Base-by-base conservation (phyloP, 2,113 vertebrate genomes). In the Reinhardtius hippoglossoides region DNA sequence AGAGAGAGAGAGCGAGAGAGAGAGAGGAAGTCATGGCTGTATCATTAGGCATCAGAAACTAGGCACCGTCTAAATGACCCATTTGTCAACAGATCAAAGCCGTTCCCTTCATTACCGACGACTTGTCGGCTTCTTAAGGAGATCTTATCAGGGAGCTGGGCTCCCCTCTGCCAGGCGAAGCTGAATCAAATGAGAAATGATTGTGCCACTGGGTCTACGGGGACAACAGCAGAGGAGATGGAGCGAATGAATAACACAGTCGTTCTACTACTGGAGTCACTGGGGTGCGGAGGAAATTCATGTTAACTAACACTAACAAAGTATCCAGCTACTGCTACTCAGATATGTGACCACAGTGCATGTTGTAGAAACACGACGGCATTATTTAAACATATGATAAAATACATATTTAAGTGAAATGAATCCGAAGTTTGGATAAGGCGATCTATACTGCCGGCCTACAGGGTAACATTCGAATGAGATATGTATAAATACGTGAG, bases 11-110 rank as follows among this genome's bases (percentile, higher is more conserved):
- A 23, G 48, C 54, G 73, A 21, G 40, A 55, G 61, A 71, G 31
- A 65, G 54, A 66, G 65, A 63, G 77, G 74, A 71, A 77, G 71
- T 13, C 80, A 82, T 48, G 82, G 86, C 76, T 84, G 84, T 78
- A 84, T 87, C 85, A 87, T 84, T 76, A 68, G 27, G 81, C 86
- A 84, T 90, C 89, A 88, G 86, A 80, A 87, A 91, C 76, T 84
- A 91, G 91, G 90, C 88, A 88, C 88, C 78, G 84, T 82, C 77
- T 93, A 92, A 95, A 93, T 92, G 92, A 93, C 93, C 92, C 92
- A 94, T 94, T 94, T 95, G 91, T 94, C 84, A 88, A 88, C 42
- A 79, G 92, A 93, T 94, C 93, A 94, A 93, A 94, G 93, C 86
- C 82, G 90, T 92, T 94, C 86, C 88, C 92, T 91, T 94, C 91